Base-by-base conservation (phyloP, 1,140 invertebrate genomes). In the Ridgeia piscesae region DNA sequence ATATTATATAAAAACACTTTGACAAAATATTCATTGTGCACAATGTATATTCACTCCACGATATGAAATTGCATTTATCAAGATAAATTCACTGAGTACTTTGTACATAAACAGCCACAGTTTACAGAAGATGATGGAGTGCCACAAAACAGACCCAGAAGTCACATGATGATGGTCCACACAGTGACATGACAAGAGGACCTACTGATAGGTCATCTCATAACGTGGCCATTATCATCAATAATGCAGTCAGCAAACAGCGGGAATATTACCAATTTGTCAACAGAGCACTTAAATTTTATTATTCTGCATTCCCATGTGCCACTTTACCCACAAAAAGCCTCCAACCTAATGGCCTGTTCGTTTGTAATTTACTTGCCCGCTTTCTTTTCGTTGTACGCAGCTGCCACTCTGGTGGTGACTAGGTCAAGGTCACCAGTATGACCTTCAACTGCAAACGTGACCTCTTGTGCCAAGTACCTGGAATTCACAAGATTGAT, bases 231-330 rank as follows among this genome's bases (percentile, higher is more conserved):
- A 27, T 31, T 77, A 77, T 77, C 58, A 77, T 77, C 58, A 77
- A 77, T 77, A 77, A 77, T 77, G 58, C 58, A 77, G 58, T 77
- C 58, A 77, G 58, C 58, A 27, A 77, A 77, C 58, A 77, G 58
- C 58, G 2, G 17, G 58, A 77, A 77, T 31, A 77, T 77, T 77
- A 77, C 58, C 58, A 77, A 77, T 77, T 77, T 77, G 58, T 77
- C 58, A 77, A 77, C 58, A 77, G 17, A 77, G 58, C 58, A 77
- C 58, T 77, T 77, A 77, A 77, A 77, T 77, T 77, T 77, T 77
- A 77, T 77, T 77, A 77, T 77, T 77, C 58, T 77, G 58, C 27
- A 77, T 77, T 77, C 58, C 58, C 58, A 0, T 77, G 0, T 77
- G 58, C 17, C 58, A 77, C 58, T 77, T 42, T 4, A 77, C 17